phyloP scores from a whole-genome alignment of 2,888 invertebrate genomes.

The Ferrisia virgata region DNA sequence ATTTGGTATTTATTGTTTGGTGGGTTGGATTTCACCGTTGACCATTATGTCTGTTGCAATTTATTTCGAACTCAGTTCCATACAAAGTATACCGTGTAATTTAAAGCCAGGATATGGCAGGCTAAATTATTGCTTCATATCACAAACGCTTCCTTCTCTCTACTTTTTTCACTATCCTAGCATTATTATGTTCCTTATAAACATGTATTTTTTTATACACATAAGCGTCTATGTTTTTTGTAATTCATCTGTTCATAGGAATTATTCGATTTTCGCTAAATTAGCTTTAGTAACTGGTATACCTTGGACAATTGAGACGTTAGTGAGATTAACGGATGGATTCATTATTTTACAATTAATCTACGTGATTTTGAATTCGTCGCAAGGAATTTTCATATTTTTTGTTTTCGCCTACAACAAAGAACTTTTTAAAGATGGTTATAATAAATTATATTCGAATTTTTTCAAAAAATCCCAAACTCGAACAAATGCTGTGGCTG shows the following conservation, averaged over 20 bases:
- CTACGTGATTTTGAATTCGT: neutral
- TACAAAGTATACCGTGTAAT: neutral
- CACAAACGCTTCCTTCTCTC: neutral
- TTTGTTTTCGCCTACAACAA: neutral
- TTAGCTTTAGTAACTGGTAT: conserved; percentile 2
- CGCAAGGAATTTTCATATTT: conserved; percentile 11
- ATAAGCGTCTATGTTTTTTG: neutral
- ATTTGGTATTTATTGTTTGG: neutral
- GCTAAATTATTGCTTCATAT: neutral
- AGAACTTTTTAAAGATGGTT: neutral
- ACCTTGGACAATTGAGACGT: neutral
- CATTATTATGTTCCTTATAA: neutral
- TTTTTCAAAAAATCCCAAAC: neutral
- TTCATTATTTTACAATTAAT: neutral
- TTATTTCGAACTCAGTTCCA: neutral
- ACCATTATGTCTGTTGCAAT: neutral
- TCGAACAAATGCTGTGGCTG: neutral
- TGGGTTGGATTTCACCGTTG: neutral
- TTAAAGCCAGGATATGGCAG: neutral
- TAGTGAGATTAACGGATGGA: neutral
- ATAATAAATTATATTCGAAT: neutral
- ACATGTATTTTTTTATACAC: neutral
- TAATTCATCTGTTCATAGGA: neutral
- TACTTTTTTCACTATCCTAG: neutral
- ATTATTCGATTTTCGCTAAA: neutral